A percentile compares a stretch with the other conserved stretches of the same genome.
phyloP scores from a whole-genome alignment of 1,140 invertebrate species.

The Calephelis nemesis region DNA sequence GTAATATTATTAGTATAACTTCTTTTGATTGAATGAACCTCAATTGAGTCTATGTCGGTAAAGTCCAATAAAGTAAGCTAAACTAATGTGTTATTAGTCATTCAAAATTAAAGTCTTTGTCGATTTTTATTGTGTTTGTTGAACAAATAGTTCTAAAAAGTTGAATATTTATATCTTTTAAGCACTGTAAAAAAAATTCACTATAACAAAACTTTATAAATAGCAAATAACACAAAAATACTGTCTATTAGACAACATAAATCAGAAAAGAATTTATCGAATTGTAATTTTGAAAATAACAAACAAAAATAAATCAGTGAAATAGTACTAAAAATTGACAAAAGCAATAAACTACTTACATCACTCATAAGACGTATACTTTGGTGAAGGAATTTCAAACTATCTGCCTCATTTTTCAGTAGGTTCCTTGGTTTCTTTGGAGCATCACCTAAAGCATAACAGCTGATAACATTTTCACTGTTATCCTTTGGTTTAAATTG shows the following conservation, averaged over 20 bases:
- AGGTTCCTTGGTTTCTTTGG: conserved; percentile 88
- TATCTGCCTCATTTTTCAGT: conserved; percentile 85
- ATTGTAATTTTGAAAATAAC: background rate
- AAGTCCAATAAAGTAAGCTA: no score
- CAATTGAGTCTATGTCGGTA: no score
- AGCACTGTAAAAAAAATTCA: conserved; percentile 12
- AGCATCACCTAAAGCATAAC: conserved; percentile 84
- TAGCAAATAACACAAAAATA: conserved; percentile 34
- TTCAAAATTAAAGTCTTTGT: no score
- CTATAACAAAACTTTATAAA: background rate
- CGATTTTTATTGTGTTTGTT: no score
- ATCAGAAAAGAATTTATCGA: background rate
- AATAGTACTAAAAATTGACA: background rate
- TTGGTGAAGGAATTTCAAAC: conserved; percentile 83
- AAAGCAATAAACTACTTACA: conserved; percentile 42
- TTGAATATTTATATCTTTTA: background rate
- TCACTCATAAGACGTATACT: conserved; percentile 64
- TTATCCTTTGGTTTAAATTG: conserved; percentile 91
- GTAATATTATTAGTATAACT: no score
- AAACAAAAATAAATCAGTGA: conserved; percentile 21
- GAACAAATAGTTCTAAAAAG: background rate
- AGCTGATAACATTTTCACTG: conserved; percentile 90
- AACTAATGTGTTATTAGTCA: no score
- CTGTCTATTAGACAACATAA: background rate
- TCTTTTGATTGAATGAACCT: no score